Conservation (phyloP, 1,140 invertebrate species). For the Dysdera silvatica region DNA sequence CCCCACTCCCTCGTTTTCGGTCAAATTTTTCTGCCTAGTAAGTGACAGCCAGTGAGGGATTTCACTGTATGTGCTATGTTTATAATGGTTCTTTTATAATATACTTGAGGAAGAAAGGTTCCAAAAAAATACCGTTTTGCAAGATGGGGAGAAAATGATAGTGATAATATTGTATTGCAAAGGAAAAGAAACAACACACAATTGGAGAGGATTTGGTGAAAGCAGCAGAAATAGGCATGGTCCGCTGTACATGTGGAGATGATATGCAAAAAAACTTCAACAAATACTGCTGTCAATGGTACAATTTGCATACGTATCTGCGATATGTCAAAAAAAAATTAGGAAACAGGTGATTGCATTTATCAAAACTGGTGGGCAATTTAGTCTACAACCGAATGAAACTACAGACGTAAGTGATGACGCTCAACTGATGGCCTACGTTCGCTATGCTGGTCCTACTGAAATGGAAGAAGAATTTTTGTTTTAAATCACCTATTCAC, state of each 20-base stretch:
- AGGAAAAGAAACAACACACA: too few relatives aligned
- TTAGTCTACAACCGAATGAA: constrained; percentile 14
- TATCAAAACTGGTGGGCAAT: neutral
- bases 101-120: too few relatives aligned
- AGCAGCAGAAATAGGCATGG: constrained; percentile 12
- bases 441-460: constrained; percentile 1
- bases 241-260: constrained; percentile 5
- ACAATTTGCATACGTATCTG: constrained; percentile 7
- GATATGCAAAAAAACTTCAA: constrained; percentile 6
- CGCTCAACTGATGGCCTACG: constrained; percentile 9
- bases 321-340: constrained; percentile 5
- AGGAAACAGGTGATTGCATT: constrained; percentile 5
- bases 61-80: too few relatives aligned
- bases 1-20: too few relatives aligned
- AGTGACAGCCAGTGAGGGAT: too few relatives aligned
- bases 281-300: neutral
- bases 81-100: too few relatives aligned
- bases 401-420: constrained; percentile 3
- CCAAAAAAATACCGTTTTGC: too few relatives aligned
- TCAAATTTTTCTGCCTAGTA: too few relatives aligned
- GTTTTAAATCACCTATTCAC: constrained; percentile 2
- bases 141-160: too few relatives aligned
- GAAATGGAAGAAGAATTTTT: constrained; percentile 8
- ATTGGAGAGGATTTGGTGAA: too few relatives aligned
- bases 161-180: too few relatives aligned